phyloP scores from a whole-genome alignment of 2,113 vertebrate genomes.

The Triplophysa tibetana region DNA sequence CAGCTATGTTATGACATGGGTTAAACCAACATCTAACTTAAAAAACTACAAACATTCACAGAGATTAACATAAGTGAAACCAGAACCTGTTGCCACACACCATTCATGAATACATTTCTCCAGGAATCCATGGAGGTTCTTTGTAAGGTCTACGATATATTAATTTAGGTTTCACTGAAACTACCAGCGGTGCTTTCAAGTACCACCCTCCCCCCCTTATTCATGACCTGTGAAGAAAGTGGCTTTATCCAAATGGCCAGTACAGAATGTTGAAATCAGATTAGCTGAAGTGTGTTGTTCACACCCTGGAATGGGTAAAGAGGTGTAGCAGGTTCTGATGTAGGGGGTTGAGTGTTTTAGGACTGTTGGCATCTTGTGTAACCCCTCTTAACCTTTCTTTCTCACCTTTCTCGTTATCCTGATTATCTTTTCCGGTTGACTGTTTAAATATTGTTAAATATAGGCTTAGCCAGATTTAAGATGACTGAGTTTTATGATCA shows the following conservation, averaged over 20 bases:
- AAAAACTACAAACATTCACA: not conserved
- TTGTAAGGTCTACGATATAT: slow-evolving; percentile 10
- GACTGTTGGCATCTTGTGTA: not conserved
- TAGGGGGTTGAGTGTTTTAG: not conserved
- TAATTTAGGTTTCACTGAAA: slow-evolving; percentile 23
- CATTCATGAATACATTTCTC: slow-evolving; percentile 15
- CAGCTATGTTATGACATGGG: no score
- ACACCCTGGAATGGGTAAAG: not conserved
- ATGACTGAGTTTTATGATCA: not conserved
- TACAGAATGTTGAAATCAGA: slow-evolving; percentile 12
- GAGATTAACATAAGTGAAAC: not conserved
- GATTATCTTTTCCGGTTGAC: not conserved
- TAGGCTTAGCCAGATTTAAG: not conserved
- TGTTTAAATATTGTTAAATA: slow-evolving; percentile 24
- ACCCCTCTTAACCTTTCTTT: slow-evolving; percentile 50
- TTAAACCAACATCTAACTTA: no score
- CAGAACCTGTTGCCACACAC: slow-evolving; percentile 21
- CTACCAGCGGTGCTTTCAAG: not conserved
- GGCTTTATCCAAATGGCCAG: not conserved
- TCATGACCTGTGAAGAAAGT: slow-evolving; percentile 6
- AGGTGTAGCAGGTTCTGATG: not conserved
- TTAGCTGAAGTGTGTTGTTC: slow-evolving; percentile 34
- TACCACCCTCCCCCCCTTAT: not conserved
- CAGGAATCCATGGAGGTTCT: slow-evolving; percentile 21
- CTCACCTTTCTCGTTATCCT: slow-evolving; percentile 36